Conservation (phyloP, 2,797 vertebrate species). For the Pangasius sanitwongsei region DNA sequence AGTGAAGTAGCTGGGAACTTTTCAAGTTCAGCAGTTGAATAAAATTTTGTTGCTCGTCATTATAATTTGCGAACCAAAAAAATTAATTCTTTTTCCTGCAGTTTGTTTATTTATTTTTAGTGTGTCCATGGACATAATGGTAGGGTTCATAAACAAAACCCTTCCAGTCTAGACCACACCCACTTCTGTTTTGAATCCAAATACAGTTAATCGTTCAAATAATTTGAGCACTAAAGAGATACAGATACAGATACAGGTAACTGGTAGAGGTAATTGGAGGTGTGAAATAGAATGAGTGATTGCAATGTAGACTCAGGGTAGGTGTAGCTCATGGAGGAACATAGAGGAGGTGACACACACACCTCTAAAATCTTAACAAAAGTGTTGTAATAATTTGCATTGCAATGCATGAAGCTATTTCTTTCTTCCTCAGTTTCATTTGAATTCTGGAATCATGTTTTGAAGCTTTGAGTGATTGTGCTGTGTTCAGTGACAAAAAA, state of each 20-base stretch:
- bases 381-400: not conserved
- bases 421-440: not conserved
- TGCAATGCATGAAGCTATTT: not conserved
- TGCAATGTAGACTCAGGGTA: not conserved
- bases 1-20: not conserved
- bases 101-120: not conserved
- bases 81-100: not conserved
- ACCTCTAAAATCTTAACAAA: slow-evolving; percentile 6
- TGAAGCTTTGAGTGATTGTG: not conserved
- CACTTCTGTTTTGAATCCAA: not conserved
- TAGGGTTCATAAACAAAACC: not conserved
- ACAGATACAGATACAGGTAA: not conserved
- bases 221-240: not conserved
- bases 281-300: not conserved
- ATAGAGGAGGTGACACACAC: not conserved
- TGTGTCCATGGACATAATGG: not conserved
- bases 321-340: not conserved
- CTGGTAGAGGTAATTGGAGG: not conserved
- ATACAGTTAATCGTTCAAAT: not conserved
- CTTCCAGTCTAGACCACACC: not conserved
- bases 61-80: not conserved
- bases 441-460: not conserved
- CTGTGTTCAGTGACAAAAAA: not conserved
- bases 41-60: not conserved
- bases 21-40: not conserved